Evolutionary conservation across 1,140 invertebrate genomes (phyloP).

Genomic region (Drosophila kikkawai): DNA sequence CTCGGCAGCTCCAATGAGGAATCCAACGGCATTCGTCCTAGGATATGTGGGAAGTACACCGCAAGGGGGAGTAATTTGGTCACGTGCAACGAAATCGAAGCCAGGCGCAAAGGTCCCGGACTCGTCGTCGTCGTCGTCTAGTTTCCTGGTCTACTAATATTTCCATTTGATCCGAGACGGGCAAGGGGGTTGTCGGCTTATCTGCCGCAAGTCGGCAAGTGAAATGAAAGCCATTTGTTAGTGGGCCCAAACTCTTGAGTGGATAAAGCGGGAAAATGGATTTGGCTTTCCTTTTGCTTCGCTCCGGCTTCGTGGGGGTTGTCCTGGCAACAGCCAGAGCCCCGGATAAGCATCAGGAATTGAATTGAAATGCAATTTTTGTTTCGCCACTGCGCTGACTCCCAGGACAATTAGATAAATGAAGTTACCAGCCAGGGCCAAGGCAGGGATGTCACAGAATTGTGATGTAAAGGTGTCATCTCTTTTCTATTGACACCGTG

Average conservation of each 20-base stretch:
- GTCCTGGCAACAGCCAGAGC: conserved; percentile 39
- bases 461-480: conserved; percentile 34
- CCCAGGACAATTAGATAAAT: conserved; percentile 59
- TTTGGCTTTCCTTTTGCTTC: conserved; percentile 29
- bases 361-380: conserved; percentile 73
- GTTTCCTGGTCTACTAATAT: conserved; percentile 55
- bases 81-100: conserved; percentile 67
- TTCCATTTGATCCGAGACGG: conserved; percentile 60
- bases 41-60: conserved; percentile 36
- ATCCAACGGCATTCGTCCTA: conserved; percentile 12
- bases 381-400: conserved; percentile 9
- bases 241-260: conserved; percentile 45
- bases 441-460: not conserved
- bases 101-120: conserved; percentile 12
- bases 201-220: conserved; percentile 66
- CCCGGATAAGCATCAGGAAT: conserved; percentile 69
- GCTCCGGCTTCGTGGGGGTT: conserved; percentile 22
- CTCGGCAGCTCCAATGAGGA: conserved; percentile 18
- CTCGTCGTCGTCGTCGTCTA: conserved; percentile 4
- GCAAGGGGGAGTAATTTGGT: conserved; percentile 62
- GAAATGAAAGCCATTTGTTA: conserved; percentile 59
- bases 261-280: conserved; percentile 49
- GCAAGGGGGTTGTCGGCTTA: conserved; percentile 49
- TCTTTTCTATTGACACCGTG: conserved; percentile 57
- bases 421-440: conserved; percentile 22